Evolutionary conservation across 2,113 vertebrate genomes (phyloP).

Genomic region (Corythoichthys haematopterus): DNA sequence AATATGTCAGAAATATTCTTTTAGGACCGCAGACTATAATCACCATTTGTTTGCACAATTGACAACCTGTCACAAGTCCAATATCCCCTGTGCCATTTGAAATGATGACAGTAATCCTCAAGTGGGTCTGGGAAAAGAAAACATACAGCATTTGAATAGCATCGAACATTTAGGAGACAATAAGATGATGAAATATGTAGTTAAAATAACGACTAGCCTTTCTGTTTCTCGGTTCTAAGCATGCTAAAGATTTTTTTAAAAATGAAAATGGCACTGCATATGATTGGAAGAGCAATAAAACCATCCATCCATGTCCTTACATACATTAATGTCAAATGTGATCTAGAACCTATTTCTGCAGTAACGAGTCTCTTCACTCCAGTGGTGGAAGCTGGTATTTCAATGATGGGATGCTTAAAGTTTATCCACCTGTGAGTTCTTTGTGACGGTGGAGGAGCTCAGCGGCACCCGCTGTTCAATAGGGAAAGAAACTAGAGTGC

Average conservation of each 20-base stretch:
- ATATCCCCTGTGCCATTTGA: slow-evolving; percentile 1
- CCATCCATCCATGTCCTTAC: no score
- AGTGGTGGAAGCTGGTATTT: no score
- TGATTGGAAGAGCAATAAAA: no score
- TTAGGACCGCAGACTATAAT: slow-evolving; percentile 11
- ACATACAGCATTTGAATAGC: not conserved
- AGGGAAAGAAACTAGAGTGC: no score
- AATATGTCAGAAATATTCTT: slow-evolving; percentile 15
- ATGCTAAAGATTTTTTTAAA: not conserved
- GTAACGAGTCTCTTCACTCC: no score
- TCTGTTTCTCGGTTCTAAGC: not conserved
- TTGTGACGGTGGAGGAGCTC: no score
- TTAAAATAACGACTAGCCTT: not conserved
- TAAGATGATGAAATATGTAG: not conserved
- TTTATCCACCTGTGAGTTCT: no score
- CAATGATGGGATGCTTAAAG: no score
- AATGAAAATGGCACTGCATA: no score
- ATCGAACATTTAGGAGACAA: not conserved
- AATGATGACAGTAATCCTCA: not conserved
- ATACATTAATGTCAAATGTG: no score
- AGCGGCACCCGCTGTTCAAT: no score
- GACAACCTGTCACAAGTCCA: slow-evolving; percentile 22
- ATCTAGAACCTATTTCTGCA: no score
- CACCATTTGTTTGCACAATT: slow-evolving; percentile 29
- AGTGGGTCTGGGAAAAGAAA: not conserved